Evolutionary conservation across 2,113 vertebrate species (phyloP).

Genomic region (Leptobrachium ailaonicum): DNA sequence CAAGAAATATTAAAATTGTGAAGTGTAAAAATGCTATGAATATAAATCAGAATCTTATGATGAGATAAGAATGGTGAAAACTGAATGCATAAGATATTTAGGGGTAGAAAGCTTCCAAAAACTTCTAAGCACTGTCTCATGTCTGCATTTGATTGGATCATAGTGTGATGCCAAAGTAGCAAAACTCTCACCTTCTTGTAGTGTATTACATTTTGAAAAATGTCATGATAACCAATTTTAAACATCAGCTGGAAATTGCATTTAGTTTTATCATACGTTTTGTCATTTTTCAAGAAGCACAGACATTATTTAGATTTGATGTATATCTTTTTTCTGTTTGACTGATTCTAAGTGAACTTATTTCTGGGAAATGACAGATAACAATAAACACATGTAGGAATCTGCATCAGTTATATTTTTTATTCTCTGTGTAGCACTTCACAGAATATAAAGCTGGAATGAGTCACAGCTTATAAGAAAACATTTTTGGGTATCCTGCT

Average conservation of each 20-base stretch:
- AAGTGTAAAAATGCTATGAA: slow-evolving; percentile 51
- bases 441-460: too few relatives aligned
- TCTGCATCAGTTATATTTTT: slow-evolving; percentile 3
- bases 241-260: slow-evolving; percentile 51
- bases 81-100: slow-evolving; percentile 46
- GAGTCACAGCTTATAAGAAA: too few relatives aligned
- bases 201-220: slow-evolving; percentile 48
- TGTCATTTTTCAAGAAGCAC: slow-evolving; percentile 47
- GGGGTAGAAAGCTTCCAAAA: slow-evolving; percentile 45
- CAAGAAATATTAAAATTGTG: slow-evolving; percentile 49
- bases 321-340: slow-evolving; percentile 50
- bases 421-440: too few relatives aligned
- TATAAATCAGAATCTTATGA: slow-evolving; percentile 50
- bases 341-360: slow-evolving; percentile 49
- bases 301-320: slow-evolving; percentile 49
- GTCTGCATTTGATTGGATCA: slow-evolving; percentile 39
- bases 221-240: slow-evolving; percentile 51
- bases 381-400: slow-evolving; percentile 45
- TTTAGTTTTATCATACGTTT: slow-evolving; percentile 45
- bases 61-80: slow-evolving; percentile 45
- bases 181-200: slow-evolving; percentile 46
- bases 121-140: slow-evolving; percentile 47
- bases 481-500: too few relatives aligned
- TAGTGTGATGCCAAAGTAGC: slow-evolving; percentile 42
- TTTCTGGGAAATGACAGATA: slow-evolving; percentile 49